Evolutionary conservation across 2,113 vertebrate species (phyloP), one percentile per base, ranked within the genome.

Genomic region (Labrus mixtus): DNA sequence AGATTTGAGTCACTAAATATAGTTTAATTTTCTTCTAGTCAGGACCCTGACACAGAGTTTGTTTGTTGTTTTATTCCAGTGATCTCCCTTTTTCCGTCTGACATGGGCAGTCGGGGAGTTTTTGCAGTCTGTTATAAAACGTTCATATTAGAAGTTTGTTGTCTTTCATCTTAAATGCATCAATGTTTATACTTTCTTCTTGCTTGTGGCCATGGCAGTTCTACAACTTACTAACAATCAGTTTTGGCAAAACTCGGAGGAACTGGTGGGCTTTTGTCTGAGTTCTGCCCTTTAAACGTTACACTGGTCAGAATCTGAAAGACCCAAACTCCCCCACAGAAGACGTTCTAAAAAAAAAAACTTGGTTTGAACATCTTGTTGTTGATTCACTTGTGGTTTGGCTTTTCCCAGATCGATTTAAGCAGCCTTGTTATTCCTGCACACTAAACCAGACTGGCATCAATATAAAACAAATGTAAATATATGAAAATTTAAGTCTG

Each of bases 291-390:
- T 83, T 75, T 8, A 74, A 82, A 74, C 23, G 20, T 75, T 54
- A 58, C 45, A 39, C 57, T 61, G 82, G 84, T 89, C 70, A 81
- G 23, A 56, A 23, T 73, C n/a, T 78, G 19, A 84, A 69, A 77
- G 59, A 36, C 25, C 33, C 16, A 20, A 20, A 54, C 37, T 78
- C 48, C 17, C 72, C 64, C 46, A 10, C 37, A 62, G 72, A 23
- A 73, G 66, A 70, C 7, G 2, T 68, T 82, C 73, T 36, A 60
- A 37, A 72, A 71, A 68, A 68, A 33, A 33, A 33, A 33, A 33
- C 29, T 33, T 33, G 50, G 54, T 64, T 60, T 71, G 39, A 77
- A 84, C 77, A 67, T 75, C 45, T 15, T 55, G 48, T 51, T 36
- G 58, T 81, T 79, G 55, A 7, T 67, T 59, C 25, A 37, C 6